Conservation (phyloP, 2,113 vertebrate species). For the Centropus unirufus region DNA sequence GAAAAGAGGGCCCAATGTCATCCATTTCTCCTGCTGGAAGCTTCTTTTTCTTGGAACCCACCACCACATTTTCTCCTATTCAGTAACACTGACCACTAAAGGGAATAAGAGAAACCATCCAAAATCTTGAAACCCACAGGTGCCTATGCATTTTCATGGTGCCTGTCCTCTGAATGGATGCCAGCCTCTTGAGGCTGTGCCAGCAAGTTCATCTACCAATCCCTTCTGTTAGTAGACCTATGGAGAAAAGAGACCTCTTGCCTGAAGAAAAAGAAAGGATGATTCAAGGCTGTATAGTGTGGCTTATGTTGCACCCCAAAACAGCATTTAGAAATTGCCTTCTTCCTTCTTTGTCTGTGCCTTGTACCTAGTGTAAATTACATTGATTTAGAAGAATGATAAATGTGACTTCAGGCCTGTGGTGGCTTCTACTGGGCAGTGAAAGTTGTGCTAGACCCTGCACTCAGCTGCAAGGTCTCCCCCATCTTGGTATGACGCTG, state of each 20-base stretch:
- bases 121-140: neutral
- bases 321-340: neutral
- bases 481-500: neutral
- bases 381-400: neutral
- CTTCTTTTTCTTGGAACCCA: neutral
- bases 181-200: neutral
- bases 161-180: neutral
- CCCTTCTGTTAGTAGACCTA: neutral
- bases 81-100: neutral
- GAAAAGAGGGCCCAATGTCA: neutral
- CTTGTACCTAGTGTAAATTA: neutral
- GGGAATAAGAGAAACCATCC: neutral
- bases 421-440: neutral
- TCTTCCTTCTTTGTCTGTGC: neutral
- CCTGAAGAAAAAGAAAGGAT: neutral
- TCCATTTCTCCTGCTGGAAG: neutral
- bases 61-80: neutral
- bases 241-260: neutral
- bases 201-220: neutral
- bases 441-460: neutral
- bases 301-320: neutral
- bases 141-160: neutral
- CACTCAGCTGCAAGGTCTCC: neutral
- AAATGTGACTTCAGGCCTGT: neutral
- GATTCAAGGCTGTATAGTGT: neutral